Evolutionary conservation across 1,140 invertebrate genomes (phyloP).

Genomic region (Atta colombica): DNA sequence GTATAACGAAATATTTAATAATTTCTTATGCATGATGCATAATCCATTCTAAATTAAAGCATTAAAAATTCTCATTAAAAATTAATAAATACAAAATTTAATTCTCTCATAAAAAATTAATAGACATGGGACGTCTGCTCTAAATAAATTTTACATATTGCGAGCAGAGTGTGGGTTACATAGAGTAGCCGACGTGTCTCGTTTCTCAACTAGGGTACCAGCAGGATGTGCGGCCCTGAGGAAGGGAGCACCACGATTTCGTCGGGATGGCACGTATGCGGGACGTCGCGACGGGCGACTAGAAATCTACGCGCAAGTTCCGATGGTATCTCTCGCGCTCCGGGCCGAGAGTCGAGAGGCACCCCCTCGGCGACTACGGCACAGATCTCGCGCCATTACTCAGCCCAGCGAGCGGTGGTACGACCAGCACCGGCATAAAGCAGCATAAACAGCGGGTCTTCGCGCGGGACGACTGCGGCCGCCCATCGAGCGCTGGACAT

Average conservation of each 20-base stretch:
- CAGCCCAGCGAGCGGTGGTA: constrained; percentile 67
- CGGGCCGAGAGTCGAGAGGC: constrained; percentile 19
- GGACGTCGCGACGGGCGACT: constrained; percentile 70
- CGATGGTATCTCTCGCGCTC: constrained; percentile 68
- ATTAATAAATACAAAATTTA: background rate
- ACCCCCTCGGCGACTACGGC: constrained; percentile 66
- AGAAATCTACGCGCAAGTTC: constrained; percentile 62
- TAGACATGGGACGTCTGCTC: background rate
- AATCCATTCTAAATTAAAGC: background rate
- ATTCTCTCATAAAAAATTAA: background rate
- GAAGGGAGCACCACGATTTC: constrained; percentile 59
- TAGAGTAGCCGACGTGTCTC: background rate
- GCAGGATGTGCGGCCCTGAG: constrained; percentile 37
- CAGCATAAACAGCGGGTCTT: constrained; percentile 58
- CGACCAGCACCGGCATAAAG: constrained; percentile 32
- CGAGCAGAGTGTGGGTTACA: background rate
- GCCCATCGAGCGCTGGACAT: constrained; percentile 83
- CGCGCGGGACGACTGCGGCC: constrained; percentile 78
- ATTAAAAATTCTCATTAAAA: background rate
- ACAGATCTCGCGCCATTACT: constrained; percentile 84
- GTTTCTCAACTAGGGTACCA: constrained; percentile 12
- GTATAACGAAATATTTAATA: background rate
- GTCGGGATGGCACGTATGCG: constrained; percentile 60
- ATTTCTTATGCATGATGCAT: background rate
- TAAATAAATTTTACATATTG: constrained; percentile 22